A percentile compares a stretch with the other conserved stretches of the same genome.
phyloP scores from a whole-genome alignment of 2,888 invertebrate genomes.

The Dasypogon diadema region DNA sequence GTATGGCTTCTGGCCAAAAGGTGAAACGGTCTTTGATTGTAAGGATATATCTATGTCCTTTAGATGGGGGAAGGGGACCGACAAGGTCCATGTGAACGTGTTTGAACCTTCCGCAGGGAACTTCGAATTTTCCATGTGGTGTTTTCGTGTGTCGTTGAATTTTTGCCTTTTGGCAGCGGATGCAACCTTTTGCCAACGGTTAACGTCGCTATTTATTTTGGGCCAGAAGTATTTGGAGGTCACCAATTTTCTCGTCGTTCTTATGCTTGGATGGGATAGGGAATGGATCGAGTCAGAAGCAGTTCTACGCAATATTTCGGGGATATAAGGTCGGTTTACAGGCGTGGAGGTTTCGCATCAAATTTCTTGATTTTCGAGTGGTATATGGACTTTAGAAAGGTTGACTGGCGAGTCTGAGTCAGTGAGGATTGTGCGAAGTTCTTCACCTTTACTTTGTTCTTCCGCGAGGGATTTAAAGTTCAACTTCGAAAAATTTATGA shows the following conservation, averaged over 20 bases:
- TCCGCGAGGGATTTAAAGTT: background rate
- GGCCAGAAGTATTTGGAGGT: background rate
- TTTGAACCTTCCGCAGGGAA: constrained; percentile 39
- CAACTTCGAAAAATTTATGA: background rate
- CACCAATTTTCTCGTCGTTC: background rate
- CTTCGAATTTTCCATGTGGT: background rate
- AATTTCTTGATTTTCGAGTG: background rate
- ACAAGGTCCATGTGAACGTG: constrained; percentile 53
- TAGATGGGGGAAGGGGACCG: constrained; percentile 18
- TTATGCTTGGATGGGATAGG: background rate
- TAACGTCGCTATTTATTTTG: background rate
- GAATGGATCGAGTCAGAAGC: background rate
- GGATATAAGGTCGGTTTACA: background rate
- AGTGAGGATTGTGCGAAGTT: too few relatives aligned
- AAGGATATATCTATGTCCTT: background rate
- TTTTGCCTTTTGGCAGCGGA: constrained; percentile 1
- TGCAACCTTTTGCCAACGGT: background rate
- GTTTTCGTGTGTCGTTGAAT: background rate
- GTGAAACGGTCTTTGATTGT: constrained; percentile 44
- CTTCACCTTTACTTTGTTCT: background rate
- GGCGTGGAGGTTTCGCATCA: background rate
- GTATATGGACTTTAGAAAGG: background rate
- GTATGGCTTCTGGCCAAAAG: constrained; percentile 50
- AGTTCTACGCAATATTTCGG: background rate
- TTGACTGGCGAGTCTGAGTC: background rate